Evolutionary conservation across 2,888 invertebrate species (phyloP).

Genomic region (Aphodius granarius): DNA sequence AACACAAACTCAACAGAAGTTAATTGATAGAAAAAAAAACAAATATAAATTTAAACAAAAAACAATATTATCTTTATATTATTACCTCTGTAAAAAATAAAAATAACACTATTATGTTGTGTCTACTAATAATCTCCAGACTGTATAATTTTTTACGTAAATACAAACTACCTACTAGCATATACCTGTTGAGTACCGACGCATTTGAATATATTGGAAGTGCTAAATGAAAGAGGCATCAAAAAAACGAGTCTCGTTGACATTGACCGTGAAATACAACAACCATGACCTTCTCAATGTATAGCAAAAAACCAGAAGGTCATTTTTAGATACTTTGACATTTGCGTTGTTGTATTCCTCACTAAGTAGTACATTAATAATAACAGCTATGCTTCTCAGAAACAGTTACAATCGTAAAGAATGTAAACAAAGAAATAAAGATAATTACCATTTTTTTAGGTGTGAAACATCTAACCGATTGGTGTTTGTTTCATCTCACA

Average conservation of each 20-base stretch:
- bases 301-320: neutral
- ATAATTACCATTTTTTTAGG: too few relatives aligned
- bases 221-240: neutral
- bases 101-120: neutral
- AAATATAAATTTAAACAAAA: too few relatives aligned
- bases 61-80: too few relatives aligned
- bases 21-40: too few relatives aligned
- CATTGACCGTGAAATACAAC: neutral
- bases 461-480: too few relatives aligned
- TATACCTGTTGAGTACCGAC: neutral
- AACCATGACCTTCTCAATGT: neutral
- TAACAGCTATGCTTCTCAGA: too few relatives aligned
- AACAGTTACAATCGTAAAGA: too few relatives aligned
- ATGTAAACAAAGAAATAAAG: too few relatives aligned
- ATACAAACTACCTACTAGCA: neutral
- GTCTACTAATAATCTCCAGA: neutral
- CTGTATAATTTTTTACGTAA: neutral
- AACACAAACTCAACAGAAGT: too few relatives aligned
- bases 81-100: too few relatives aligned
- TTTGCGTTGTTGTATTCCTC: neutral
- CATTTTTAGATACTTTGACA: neutral
- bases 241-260: neutral
- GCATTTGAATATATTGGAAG: neutral
- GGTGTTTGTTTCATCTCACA: too few relatives aligned
- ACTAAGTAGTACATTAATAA: too few relatives aligned